Conservation (phyloP, 2,113 vertebrate genomes). For the Ia io region DNA sequence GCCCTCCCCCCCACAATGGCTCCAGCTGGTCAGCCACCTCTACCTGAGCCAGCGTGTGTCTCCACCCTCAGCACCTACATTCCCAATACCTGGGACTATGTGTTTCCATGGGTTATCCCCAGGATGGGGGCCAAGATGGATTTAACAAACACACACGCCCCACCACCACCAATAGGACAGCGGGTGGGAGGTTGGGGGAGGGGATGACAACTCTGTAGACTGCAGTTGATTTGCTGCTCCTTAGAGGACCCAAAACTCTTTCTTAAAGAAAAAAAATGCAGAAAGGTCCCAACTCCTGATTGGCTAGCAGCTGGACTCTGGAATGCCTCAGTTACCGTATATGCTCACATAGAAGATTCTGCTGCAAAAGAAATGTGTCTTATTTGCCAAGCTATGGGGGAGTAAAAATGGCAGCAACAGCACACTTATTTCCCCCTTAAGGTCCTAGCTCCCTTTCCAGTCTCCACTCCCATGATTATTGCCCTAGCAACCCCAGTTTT, state of each 20-base stretch:
- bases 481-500: background rate
- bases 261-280: constrained; percentile 53
- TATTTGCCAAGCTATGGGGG: background rate
- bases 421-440: background rate
- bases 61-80: background rate
- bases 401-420: background rate
- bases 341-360: constrained; percentile 26
- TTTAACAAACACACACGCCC: too few species aligned
- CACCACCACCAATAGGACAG: background rate
- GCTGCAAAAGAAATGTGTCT: background rate
- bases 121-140: background rate
- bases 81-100: background rate
- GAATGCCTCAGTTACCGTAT: constrained; percentile 65
- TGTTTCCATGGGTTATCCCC: background rate
- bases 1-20: background rate
- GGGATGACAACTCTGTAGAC: background rate
- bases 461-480: background rate
- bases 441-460: background rate
- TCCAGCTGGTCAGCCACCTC: background rate
- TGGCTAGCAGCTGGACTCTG: constrained; percentile 33
- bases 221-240: constrained; percentile 58
- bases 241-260: constrained; percentile 55
- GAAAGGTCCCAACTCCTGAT: constrained; percentile 51
- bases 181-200: background rate
- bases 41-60: background rate